phyloP scores from a whole-genome alignment of 2,797 vertebrate genomes.

The Rhabdomys pumilio region DNA sequence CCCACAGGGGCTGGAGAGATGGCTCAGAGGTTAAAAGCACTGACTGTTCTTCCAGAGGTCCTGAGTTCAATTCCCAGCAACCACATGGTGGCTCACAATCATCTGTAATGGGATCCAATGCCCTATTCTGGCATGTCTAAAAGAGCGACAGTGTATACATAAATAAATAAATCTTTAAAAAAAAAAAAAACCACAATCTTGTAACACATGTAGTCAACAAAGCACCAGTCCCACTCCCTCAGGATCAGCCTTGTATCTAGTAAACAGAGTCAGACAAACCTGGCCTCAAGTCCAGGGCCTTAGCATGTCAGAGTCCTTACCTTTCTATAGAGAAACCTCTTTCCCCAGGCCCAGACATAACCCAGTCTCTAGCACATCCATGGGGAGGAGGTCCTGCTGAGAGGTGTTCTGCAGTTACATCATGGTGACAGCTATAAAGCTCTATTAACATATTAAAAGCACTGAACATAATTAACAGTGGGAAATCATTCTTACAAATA shows the following conservation, averaged over 20 bases:
- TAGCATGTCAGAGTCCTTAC: neutral
- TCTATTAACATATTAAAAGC: slow-evolving; percentile 7
- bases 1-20: no score
- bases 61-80: no score
- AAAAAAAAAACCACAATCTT: neutral
- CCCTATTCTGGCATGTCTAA: no score
- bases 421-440: neutral
- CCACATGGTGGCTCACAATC: no score
- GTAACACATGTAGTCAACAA: neutral
- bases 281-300: neutral
- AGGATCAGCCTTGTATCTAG: neutral
- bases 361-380: neutral
- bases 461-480: neutral
- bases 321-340: neutral
- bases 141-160: no score
- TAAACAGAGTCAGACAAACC: neutral
- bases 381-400: neutral
- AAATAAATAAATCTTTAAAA: no score
- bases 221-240: neutral
- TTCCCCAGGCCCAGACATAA: neutral
- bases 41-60: no score
- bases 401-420: neutral
- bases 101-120: no score
- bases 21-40: no score
- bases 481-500: neutral